Evolutionary conservation across 2,888 invertebrate species (phyloP), one percentile per base, ranked within the genome.

Genomic region (Harpalus rufipes): DNA sequence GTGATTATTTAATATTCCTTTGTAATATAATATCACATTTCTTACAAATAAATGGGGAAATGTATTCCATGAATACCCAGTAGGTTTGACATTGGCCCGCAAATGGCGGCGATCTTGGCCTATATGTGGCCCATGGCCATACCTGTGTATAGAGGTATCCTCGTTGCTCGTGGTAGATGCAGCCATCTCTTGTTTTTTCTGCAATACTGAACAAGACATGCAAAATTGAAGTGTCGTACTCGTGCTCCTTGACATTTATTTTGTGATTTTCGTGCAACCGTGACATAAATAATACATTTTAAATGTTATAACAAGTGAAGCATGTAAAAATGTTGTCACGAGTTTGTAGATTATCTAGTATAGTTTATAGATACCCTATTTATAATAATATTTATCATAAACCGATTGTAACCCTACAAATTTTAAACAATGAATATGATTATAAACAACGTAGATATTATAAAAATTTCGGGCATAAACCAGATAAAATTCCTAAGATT

Each of bases 391-490:
- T 78, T 21, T 14, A 76, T 78, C 21, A 41, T 39, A 84, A 78
- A 12, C 82, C 86, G 18, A 12, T 86, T 10, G 39, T 86, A 81
- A 79, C 84, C 82, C 78, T 85, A 82, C 86, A 86, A 21, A 74
- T 86, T 51, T 14, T 25, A 21, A 85, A 58, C 80, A 85, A 81
- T 25, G 59, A 85, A 81, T 85, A 74, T 74, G 81, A 88, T 68
- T 85, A 87, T 78, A 85, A 89, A 44, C 89, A 89, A 82, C 87
- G 87, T 86, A 86, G 92, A n/a, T 89, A 90, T 10, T 91, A 92
- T 87, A 93, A 92, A 88, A 92, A 93, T 86, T 94, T 94, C 88
- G 93, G 93, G 0, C 94, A 94, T 86, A 92, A 92, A 87, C 89
- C 90, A 4, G 90, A 92, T 81, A 88, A 89, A 18, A 89, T 90